A percentile compares a stretch with the other conserved stretches of the same genome.
phyloP scores from a whole-genome alignment of 2,888 invertebrate genomes.

The Melanostoma scalare region DNA sequence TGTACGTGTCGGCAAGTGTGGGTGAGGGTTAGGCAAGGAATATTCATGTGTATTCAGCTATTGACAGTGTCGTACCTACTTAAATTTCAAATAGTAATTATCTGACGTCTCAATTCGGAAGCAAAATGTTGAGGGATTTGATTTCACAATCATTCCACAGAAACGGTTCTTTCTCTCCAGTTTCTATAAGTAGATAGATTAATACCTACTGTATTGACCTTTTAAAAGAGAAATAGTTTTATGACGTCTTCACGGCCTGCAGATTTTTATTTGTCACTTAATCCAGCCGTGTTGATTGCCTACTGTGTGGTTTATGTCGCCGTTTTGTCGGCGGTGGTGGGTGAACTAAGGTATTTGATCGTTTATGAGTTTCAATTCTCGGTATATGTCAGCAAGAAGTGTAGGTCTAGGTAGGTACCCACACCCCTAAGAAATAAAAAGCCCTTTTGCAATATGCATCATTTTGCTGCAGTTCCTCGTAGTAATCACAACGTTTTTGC shows the following conservation, averaged over 20 bases:
- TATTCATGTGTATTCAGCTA: conserved; percentile 24
- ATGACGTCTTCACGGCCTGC: too few relatives aligned
- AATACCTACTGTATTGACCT: background rate
- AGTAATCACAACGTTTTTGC: conserved; percentile 17
- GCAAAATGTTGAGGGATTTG: too few relatives aligned
- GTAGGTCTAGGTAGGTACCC: background rate
- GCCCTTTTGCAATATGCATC: conserved; percentile 11
- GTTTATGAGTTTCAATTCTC: conserved; percentile 26
- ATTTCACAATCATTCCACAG: too few relatives aligned
- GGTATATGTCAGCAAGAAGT: conserved; percentile 2
- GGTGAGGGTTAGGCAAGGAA: conserved; percentile 57
- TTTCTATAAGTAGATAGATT: background rate
- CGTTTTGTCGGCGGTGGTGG: conserved; percentile 30
- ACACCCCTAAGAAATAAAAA: conserved; percentile 8
- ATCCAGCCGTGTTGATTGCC: conserved; percentile 19
- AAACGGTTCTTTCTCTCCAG: too few relatives aligned
- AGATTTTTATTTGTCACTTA: background rate
- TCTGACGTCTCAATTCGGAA: too few relatives aligned
- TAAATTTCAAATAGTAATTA: too few relatives aligned
- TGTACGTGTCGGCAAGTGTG: conserved; percentile 35
- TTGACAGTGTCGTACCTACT: conserved; percentile 4
- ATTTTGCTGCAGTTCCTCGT: conserved; percentile 9
- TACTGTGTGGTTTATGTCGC: background rate
- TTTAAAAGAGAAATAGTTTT: too few relatives aligned
- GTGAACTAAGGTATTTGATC: conserved; percentile 15